Base-by-base conservation (phyloP, 2,797 vertebrate genomes). In the Falco berigora region DNA sequence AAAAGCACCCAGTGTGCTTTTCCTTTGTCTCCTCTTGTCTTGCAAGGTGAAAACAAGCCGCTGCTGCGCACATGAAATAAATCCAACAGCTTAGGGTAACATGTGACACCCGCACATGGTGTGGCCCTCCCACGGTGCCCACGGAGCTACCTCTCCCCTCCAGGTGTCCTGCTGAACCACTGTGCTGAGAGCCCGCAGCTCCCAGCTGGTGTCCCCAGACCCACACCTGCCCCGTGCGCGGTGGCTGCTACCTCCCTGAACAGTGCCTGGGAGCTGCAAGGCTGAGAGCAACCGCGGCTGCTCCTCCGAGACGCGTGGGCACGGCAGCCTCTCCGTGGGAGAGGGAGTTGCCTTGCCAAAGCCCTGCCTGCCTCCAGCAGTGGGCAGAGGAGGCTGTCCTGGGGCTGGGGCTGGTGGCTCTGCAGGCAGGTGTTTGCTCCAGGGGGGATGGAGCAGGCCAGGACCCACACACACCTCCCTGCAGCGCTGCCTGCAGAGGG, bases 181-280 rank as follows among this genome's bases (percentile, higher is more conserved):
- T 16, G 79, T 2, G 2, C 30, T 17, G 46, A 38, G 24, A 61
- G 40, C 40, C 44, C 2, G 2, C 68, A 46, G 62, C 58, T 53
- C 38, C 34, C 2, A 2, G 16, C 34, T 69, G 3, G 0, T 23
- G 19, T 32, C 40, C 53, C 46, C 27, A n/a, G 50, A 34, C 25
- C 46, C 42, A 62, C 0, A 0, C 21, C 32, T 68, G 74, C 52
- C 34, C 34, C 0, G 0, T 32, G 49, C 30, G 27, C 23, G 30
- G 36, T 0, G 0, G 30, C 46, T 73, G 49, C 50, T 46, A 32
- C 36, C 58, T 87, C 42, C 69, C 78, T 47, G 34, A 67, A 8
- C 7, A 16, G 32, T 7, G 14, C 24, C 55, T 58, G 47, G 4
- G 62, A 67, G 38, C 75, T n/a, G 47, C 81, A 50, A 50, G 63